Base-by-base conservation (phyloP, 2,797 vertebrate species). In the Takifugu rubripes region DNA sequence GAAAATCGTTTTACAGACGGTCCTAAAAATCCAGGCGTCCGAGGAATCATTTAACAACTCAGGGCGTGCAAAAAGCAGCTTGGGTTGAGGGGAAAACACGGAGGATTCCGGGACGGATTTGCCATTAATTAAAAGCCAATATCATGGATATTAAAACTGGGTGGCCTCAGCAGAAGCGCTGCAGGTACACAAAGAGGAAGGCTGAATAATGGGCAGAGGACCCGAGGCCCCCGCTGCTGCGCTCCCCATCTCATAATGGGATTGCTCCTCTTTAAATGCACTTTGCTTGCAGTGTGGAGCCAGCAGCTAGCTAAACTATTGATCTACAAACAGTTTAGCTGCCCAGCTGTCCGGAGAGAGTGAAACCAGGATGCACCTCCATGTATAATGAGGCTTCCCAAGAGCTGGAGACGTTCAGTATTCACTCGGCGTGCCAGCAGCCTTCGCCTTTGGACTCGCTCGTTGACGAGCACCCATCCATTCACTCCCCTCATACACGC, bases 271-370 rank as follows among this genome's bases (percentile, higher is more conserved):
- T 82, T 78, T 85, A 87, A 90, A 88, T 85, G 85, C 88, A 86
- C 85, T 89, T 86, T 70, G 64, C 80, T 75, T 80, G 83, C 74
- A 72, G 72, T 54, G 66, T 61, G 49, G 77, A 84, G 83, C 79
- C 75, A 73, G 74, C 78, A 72, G 80, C 78, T 87, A 78, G 74
- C 76, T 82, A 82, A 88, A 87, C 81, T 88, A 91, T 91, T 86
- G 92, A 93, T 90, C 90, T 74, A 74, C 83, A 84, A 87, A 90
- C 88, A 89, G 85, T 87, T 89, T 84, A 87, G 84, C 66, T 68
- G 78, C 83, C 79, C 84, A 73, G 79, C 74, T 88, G 85, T 82
- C 78, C 83, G 62, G 67, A 64, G 66, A 79, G 43, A 78, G 61
- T 61, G 70, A 85, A 80, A 83, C 83, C 75, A 82, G 84, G 79